Conservation (phyloP, 2,797 vertebrate species). For the Anniella stebbinsi region DNA sequence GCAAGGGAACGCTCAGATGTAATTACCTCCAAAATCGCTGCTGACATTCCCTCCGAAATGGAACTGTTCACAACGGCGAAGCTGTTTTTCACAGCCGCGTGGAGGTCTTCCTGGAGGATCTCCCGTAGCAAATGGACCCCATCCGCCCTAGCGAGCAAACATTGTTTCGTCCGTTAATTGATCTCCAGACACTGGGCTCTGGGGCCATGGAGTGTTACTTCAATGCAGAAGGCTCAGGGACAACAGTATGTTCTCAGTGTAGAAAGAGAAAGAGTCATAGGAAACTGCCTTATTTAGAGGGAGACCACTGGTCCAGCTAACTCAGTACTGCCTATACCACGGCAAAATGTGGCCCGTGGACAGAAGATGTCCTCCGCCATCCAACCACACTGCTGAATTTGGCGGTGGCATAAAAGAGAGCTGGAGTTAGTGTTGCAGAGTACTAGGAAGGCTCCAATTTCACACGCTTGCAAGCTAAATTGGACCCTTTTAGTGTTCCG, state of each 20-base stretch:
- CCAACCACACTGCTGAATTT: too few species aligned
- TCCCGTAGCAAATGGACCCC: constrained; percentile 89
- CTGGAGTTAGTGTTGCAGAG: too few species aligned
- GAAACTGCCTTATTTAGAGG: neutral
- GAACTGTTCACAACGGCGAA: constrained; percentile 94
- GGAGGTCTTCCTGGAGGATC: constrained; percentile 88
- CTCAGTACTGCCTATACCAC: too few species aligned
- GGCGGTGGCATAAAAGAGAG: too few species aligned
- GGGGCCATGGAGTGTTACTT: neutral
- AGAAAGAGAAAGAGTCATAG: neutral
- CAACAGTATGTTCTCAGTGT: neutral
- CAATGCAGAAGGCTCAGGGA: neutral
- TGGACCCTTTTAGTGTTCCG: too few species aligned
- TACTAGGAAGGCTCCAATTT: too few species aligned
- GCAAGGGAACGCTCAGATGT: neutral
- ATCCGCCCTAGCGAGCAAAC: constrained; percentile 76
- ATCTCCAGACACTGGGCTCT: neutral
- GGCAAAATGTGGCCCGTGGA: too few species aligned
- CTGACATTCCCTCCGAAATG: constrained; percentile 95
- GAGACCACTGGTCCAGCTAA: too few species aligned
- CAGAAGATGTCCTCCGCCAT: too few species aligned
- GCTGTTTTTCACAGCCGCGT: constrained; percentile 85
- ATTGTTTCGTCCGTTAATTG: neutral
- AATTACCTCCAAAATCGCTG: constrained; percentile 93
- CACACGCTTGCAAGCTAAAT: too few species aligned